Conservation (phyloP, 1,140 invertebrate genomes). For the Triops longicaudatus region DNA sequence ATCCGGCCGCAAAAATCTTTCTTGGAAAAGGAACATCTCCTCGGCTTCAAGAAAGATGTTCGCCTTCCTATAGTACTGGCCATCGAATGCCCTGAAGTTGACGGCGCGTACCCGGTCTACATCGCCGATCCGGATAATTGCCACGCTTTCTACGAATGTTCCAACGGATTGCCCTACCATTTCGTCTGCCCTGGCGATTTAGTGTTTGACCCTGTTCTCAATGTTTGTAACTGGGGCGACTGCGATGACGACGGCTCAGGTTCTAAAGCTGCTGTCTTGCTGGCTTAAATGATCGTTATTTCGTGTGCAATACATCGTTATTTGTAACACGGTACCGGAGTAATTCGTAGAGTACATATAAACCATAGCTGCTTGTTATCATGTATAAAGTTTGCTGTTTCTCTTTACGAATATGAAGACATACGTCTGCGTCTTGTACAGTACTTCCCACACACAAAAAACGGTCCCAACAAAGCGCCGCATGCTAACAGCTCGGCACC, state of each 20-base stretch:
- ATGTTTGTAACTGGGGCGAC: constrained; percentile 12
- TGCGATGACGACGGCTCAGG: not conserved
- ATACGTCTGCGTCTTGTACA: no score
- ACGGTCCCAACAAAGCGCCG: no score
- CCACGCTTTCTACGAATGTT: constrained; percentile 17
- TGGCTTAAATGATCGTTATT: not conserved
- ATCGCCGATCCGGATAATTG: constrained; percentile 21
- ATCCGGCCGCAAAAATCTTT: not conserved
- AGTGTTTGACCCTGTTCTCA: not conserved
- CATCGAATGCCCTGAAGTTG: not conserved
- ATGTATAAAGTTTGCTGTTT: no score
- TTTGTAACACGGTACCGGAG: not conserved
- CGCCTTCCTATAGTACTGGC: not conserved
- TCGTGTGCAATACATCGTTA: not conserved
- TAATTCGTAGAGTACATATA: not conserved
- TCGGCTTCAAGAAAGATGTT: not conserved
- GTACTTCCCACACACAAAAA: no score
- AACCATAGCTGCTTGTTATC: not conserved
- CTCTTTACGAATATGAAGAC: no score
- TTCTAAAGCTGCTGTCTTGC: not conserved
- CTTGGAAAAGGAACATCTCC: not conserved
- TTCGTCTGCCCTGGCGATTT: constrained; percentile 19
- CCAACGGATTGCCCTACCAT: constrained; percentile 1
- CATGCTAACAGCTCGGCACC: no score
- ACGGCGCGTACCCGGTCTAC: constrained; percentile 7